These are phyloP conservation scores for Hyalella azteca DNA, from an alignment of 2,888 invertebrate genomes.

Conservation along the genomic window DNA sequence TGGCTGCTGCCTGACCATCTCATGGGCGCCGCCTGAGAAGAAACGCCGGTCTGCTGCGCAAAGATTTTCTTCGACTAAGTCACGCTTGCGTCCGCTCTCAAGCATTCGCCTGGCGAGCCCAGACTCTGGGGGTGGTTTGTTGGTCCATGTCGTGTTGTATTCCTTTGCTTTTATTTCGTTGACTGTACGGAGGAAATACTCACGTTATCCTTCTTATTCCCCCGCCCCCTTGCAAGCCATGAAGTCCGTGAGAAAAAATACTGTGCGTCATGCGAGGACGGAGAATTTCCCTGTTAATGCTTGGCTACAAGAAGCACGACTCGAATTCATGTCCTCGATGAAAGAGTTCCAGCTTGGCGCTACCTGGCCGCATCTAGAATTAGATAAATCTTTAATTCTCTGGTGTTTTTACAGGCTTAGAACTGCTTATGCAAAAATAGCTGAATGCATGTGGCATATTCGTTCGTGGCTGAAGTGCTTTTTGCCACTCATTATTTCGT, in stretches of 20 bases:
- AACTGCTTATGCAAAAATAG: constrained; percentile 10
- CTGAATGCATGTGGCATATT: constrained; percentile 27
- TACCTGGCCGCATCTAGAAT: background rate
- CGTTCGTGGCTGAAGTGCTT: constrained; percentile 12
- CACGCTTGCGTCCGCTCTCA: background rate
- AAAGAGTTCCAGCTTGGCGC: no score
- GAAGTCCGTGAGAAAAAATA: no score
- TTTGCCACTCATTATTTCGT: constrained; percentile 7
- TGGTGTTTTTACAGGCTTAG: constrained; percentile 23
- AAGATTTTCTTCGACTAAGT: background rate
- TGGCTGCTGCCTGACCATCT: background rate
- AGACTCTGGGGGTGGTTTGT: background rate
- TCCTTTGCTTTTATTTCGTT: background rate
- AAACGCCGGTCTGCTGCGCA: background rate
- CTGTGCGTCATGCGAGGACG: no score
- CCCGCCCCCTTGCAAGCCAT: no score
- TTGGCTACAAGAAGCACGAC: no score
- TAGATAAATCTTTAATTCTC: constrained; percentile 11
- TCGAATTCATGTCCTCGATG: no score
- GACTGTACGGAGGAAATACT: background rate
- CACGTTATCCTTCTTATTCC: constrained; percentile 10
- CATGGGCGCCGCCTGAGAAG: background rate
- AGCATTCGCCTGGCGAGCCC: background rate
- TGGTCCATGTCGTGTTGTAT: background rate
- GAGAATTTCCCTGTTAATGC: no score